A percentile compares a stretch with the other conserved stretches of the same genome.
phyloP scores from a whole-genome alignment of 2,113 vertebrate species.

The Hydropotes inermis region DNA sequence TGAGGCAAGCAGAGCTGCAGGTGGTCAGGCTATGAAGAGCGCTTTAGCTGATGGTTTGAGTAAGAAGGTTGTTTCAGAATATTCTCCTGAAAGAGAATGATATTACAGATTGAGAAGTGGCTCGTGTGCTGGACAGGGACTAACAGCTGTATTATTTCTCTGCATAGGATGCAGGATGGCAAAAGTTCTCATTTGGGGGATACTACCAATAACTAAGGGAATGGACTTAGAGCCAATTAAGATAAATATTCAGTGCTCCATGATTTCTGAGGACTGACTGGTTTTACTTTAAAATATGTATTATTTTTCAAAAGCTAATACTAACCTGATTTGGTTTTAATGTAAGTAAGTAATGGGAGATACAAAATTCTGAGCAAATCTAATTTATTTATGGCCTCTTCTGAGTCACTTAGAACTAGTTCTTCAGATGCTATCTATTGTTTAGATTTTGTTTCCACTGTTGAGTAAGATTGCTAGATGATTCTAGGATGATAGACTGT shows the following conservation, averaged over 20 bases:
- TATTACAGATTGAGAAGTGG: neutral
- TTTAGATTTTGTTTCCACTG: neutral
- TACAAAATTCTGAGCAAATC: neutral
- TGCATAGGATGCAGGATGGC: neutral
- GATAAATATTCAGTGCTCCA: neutral
- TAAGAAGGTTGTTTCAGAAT: neutral
- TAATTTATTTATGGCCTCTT: slow-evolving; percentile 1
- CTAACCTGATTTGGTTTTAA: slow-evolving; percentile 16
- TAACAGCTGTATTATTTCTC: neutral
- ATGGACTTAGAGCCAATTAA: neutral
- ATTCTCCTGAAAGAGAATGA: neutral
- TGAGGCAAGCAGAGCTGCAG: neutral
- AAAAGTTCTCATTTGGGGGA: neutral
- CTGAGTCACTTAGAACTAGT: neutral
- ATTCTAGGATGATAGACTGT: neutral
- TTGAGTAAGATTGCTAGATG: slow-evolving; percentile 6
- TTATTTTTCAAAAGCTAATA: slow-evolving; percentile 28
- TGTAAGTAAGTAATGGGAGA: neutral
- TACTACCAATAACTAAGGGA: neutral
- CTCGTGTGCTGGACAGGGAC: neutral
- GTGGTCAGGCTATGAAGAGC: neutral
- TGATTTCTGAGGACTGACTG: neutral
- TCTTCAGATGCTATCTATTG: slow-evolving; percentile 1
- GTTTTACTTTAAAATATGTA: neutral
- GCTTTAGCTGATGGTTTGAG: neutral